These are phyloP conservation scores for Carassius carassius DNA, from an alignment of 2,113 vertebrate genomes.

Conservation along the genomic window DNA sequence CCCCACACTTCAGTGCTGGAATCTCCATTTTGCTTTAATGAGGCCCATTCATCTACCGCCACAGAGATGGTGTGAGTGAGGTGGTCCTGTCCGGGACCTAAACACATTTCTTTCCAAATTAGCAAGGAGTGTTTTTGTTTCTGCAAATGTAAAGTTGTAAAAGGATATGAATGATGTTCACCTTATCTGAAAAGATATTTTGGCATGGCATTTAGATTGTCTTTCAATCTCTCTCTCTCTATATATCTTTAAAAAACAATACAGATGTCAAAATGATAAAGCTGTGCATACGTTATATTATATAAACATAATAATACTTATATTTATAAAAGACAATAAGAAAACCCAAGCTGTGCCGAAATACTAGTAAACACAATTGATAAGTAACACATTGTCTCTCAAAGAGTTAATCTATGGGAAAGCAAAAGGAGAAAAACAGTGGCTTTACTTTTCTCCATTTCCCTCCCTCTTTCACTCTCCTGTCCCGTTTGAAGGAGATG, in stretches of 20 bases:
- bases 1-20: constrained; percentile 53
- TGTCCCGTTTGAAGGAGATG: constrained; percentile 92
- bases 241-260: background rate
- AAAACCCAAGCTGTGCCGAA: constrained; percentile 50
- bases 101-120: constrained; percentile 40
- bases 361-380: constrained; percentile 51
- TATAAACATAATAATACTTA: background rate
- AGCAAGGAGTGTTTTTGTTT: background rate
- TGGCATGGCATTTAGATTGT: background rate
- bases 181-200: constrained; percentile 1
- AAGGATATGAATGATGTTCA: background rate
- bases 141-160: background rate
- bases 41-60: constrained; percentile 52
- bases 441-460: constrained; percentile 62
- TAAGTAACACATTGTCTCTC: constrained; percentile 70
- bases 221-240: too few species aligned
- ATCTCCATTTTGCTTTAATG: constrained; percentile 62
- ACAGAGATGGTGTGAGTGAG: constrained; percentile 36
- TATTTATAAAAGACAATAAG: background rate
- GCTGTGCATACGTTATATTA: background rate
- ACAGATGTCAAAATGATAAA: background rate
- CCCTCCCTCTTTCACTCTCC: constrained; percentile 26
- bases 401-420: constrained; percentile 80
- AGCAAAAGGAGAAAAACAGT: constrained; percentile 69
- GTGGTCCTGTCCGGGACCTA: constrained; percentile 37